These are phyloP conservation scores for Sturnus vulgaris DNA, from an alignment of 2,113 vertebrate species.

Conservation along the genomic window DNA sequence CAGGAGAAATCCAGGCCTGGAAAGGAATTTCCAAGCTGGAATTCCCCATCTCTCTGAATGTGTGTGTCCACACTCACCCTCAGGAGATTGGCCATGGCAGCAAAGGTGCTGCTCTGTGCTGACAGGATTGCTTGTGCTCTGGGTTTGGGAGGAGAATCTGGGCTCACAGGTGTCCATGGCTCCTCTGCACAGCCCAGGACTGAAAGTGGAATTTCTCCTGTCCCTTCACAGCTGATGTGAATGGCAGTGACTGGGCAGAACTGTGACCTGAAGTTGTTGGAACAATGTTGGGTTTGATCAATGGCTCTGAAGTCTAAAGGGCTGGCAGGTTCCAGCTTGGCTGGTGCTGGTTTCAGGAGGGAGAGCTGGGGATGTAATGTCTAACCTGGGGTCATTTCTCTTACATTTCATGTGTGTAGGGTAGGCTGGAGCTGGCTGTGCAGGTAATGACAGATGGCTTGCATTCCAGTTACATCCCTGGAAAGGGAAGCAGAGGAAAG, in stretches of 20 bases:
- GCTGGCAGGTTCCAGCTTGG: background rate
- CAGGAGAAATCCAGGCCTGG: too few species aligned
- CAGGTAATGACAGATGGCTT: background rate
- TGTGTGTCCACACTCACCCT: background rate
- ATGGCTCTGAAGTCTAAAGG: background rate
- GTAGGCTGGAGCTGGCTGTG: background rate
- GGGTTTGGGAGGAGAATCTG: background rate
- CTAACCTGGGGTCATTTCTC: background rate
- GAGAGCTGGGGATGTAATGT: background rate
- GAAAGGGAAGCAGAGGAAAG: background rate
- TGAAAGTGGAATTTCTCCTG: background rate
- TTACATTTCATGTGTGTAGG: fast-evolving
- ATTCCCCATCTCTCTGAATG: too few species aligned
- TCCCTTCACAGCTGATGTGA: background rate
- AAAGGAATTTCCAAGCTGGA: too few species aligned
- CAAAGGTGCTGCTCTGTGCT: background rate
- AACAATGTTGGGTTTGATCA: background rate
- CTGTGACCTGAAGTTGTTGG: background rate
- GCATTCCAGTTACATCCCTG: background rate
- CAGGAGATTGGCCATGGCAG: background rate
- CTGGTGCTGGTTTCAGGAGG: background rate
- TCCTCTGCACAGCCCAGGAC: background rate
- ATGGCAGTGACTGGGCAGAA: background rate
- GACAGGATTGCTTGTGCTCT: background rate
- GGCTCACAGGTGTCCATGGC: background rate